Conservation (phyloP, 2,113 vertebrate genomes). For the Dissostichus mawsoni region DNA sequence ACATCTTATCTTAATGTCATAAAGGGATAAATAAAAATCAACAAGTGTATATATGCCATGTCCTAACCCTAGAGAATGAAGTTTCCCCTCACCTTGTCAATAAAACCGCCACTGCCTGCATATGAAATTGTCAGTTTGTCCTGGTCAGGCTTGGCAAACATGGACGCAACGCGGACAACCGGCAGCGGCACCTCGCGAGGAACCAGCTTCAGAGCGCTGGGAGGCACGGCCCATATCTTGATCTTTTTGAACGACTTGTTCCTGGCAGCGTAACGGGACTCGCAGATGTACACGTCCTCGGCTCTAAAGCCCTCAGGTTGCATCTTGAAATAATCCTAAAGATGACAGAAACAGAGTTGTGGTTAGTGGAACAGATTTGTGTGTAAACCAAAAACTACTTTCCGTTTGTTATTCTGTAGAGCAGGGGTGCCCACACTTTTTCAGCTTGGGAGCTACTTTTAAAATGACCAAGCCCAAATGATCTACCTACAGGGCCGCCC, state of each 20-base stretch:
- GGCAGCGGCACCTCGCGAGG: slow-evolving; percentile 91
- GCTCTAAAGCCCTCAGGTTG: slow-evolving; percentile 92
- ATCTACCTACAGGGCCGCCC: no score
- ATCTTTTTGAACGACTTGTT: slow-evolving; percentile 98
- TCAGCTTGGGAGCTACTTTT: no score
- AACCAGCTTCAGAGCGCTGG: slow-evolving; percentile 89
- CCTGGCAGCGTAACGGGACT: slow-evolving; percentile 94
- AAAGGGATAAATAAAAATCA: neutral
- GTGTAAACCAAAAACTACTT: neutral
- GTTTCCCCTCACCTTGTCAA: slow-evolving; percentile 81
- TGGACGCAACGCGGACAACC: slow-evolving; percentile 95
- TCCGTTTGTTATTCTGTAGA: neutral
- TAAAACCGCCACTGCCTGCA: slow-evolving; percentile 72
- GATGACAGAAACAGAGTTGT: neutral
- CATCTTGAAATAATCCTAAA: slow-evolving; percentile 96
- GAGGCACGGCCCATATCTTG: slow-evolving; percentile 94
- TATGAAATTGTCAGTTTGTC: slow-evolving; percentile 88
- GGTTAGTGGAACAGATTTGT: neutral
- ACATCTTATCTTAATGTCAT: neutral
- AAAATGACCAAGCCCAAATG: no score
- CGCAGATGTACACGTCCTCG: slow-evolving; percentile 95
- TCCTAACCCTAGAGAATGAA: neutral
- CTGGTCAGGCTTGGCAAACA: slow-evolving; percentile 93
- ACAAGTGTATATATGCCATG: no score
- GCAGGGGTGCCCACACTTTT: no score